These are phyloP conservation scores for Garra rufa DNA, from an alignment of 2,113 vertebrate genomes.

Conservation along the genomic window DNA sequence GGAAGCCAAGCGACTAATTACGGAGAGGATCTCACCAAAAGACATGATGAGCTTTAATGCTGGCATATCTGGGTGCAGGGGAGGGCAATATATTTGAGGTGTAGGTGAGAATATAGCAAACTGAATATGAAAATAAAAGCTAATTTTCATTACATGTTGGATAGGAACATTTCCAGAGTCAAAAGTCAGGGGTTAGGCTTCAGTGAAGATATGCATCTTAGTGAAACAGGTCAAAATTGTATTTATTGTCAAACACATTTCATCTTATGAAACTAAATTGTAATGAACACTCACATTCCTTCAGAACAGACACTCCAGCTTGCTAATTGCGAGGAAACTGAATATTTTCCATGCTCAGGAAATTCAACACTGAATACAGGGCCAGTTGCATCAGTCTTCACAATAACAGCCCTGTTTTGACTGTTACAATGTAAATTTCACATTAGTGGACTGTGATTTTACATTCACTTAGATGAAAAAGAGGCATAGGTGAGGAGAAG, in stretches of 20 bases:
- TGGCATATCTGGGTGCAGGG: background rate
- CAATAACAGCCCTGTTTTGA: background rate
- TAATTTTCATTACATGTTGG: background rate
- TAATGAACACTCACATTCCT: background rate
- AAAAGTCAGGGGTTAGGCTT: constrained; percentile 21
- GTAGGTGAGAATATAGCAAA: background rate
- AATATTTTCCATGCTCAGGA: background rate
- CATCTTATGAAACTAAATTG: background rate
- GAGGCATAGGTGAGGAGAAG: background rate
- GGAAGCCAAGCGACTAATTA: constrained; percentile 95
- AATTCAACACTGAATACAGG: constrained; percentile 36
- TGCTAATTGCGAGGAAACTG: background rate
- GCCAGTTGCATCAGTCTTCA: background rate
- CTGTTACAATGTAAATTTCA: constrained; percentile 21
- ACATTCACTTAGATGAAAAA: background rate
- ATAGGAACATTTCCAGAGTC: background rate
- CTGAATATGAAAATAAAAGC: background rate
- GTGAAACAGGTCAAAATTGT: constrained; percentile 9
- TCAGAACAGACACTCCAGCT: constrained; percentile 14
- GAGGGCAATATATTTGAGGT: background rate
- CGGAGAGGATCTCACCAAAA: constrained; percentile 87
- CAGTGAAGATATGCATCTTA: background rate
- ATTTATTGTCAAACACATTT: constrained; percentile 52
- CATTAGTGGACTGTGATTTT: background rate
- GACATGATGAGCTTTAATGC: constrained; percentile 88